A percentile compares a stretch with the other conserved stretches of the same genome.
These are phyloP conservation scores for Babylonia areolata DNA, from an alignment of 1,140 invertebrate species.

Conservation along the genomic window DNA sequence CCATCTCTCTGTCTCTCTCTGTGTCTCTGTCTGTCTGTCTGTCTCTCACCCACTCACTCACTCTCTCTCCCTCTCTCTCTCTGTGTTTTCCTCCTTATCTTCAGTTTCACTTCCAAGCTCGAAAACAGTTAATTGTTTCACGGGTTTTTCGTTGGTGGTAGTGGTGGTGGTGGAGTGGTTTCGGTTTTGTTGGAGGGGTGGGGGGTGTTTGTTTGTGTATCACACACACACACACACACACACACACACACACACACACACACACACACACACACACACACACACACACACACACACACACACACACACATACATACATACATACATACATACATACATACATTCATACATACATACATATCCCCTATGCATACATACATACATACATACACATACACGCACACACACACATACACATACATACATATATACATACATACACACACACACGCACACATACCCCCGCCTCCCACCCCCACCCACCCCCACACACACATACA, in stretches of 20 bases:
- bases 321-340: background rate
- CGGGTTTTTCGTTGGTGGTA: too few relatives aligned
- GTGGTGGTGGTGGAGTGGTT: too few relatives aligned
- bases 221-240: background rate
- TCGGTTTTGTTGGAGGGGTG: too few relatives aligned
- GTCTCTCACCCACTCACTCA: background rate
- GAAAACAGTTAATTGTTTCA: too few relatives aligned
- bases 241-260: background rate
- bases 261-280: background rate
- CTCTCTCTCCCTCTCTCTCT: background rate
- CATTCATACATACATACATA: background rate
- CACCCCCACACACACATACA: too few relatives aligned
- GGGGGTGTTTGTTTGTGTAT: background rate
- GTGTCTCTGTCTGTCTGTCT: background rate
- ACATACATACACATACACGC: background rate
- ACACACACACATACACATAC: background rate
- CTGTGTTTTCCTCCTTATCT: too few relatives aligned
- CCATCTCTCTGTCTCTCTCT: background rate
- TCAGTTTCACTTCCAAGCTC: background rate
- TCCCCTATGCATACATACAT: background rate
- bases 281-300: constrained; percentile 4
- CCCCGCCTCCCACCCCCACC: too few relatives aligned
- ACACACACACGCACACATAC: background rate
- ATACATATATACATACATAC: background rate
- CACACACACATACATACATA: background rate